Evolutionary conservation across 2,797 vertebrate genomes (phyloP).

Genomic region (Sphenodon punctatus): DNA sequence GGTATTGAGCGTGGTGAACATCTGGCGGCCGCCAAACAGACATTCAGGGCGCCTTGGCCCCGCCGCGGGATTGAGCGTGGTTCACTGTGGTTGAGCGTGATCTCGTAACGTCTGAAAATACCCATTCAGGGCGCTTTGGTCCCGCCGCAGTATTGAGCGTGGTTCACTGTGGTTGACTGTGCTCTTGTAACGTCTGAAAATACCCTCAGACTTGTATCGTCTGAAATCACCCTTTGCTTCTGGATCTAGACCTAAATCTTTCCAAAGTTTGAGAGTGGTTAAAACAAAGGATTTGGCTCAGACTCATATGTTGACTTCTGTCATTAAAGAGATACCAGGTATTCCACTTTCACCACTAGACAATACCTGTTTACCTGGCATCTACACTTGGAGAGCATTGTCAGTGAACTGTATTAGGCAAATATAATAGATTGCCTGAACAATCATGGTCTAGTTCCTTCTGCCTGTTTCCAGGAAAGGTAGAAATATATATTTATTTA

Average conservation of each 20-base stretch:
- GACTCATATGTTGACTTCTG: neutral
- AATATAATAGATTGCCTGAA: constrained; percentile 24
- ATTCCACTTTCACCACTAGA: neutral
- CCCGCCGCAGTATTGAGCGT: no score
- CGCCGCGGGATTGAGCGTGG: no score
- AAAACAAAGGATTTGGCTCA: constrained; percentile 1
- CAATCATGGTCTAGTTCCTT: constrained; percentile 47
- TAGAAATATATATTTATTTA: constrained; percentile 13
- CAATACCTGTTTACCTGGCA: constrained; percentile 31
- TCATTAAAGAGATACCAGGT: neutral
- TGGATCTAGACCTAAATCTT: neutral
- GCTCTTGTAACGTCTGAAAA: no score
- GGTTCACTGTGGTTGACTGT: no score
- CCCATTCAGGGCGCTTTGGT: no score
- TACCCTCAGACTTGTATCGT: no score
- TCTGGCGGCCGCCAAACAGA: no score
- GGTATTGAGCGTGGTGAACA: no score
- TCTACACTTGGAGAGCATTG: neutral
- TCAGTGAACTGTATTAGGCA: constrained; percentile 13
- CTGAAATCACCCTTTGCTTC: neutral
- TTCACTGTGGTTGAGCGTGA: no score
- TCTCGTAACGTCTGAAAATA: no score
- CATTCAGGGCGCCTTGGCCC: no score
- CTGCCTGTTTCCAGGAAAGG: constrained; percentile 10
- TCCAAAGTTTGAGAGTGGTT: neutral